Evolutionary conservation across 2,888 invertebrate genomes (phyloP).

Genomic region (Hyppa rectilinea): DNA sequence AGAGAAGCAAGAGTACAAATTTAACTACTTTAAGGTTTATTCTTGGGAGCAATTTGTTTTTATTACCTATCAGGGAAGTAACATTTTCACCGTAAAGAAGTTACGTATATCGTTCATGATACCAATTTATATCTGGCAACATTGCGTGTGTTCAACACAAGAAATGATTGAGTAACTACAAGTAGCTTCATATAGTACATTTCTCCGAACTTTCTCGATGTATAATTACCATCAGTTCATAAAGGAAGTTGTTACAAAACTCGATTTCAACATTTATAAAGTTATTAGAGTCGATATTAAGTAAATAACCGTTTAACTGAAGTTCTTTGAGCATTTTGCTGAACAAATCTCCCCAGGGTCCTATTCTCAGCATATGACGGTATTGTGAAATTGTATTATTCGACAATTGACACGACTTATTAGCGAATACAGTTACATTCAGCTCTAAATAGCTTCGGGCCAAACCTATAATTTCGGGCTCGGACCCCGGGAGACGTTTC

Average conservation of each 20-base stretch:
- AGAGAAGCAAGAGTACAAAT: slow-evolving; percentile 6
- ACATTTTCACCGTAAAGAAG: slow-evolving; percentile 17
- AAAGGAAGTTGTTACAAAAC: slow-evolving; percentile 62
- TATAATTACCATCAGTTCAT: slow-evolving; percentile 63
- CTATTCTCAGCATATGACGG: slow-evolving; percentile 77
- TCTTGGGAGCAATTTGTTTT: slow-evolving; percentile 19
- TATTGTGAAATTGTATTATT: slow-evolving; percentile 75
- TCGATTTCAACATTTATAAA: slow-evolving; percentile 54
- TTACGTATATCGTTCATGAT: slow-evolving; percentile 43
- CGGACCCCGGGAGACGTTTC: slow-evolving; percentile 79
- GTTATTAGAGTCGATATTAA: slow-evolving; percentile 46
- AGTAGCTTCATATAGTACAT: slow-evolving; percentile 56
- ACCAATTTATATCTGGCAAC: slow-evolving; percentile 54
- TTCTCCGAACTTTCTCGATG: slow-evolving; percentile 64
- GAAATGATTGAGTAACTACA: slow-evolving; percentile 57
- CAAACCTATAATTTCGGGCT: slow-evolving; percentile 87
- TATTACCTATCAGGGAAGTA: no score
- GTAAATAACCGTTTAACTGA: slow-evolving; percentile 52
- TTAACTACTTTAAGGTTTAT: slow-evolving; percentile 7
- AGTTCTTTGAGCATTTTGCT: slow-evolving; percentile 34
- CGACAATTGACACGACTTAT: slow-evolving; percentile 86
- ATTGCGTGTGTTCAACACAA: slow-evolving; percentile 56
- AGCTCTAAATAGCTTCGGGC: slow-evolving; percentile 83
- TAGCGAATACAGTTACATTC: slow-evolving; percentile 84
- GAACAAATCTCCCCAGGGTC: slow-evolving; percentile 66